Evolutionary conservation across 2,888 invertebrate species (phyloP).

Genomic region (Dasypolia templi): DNA sequence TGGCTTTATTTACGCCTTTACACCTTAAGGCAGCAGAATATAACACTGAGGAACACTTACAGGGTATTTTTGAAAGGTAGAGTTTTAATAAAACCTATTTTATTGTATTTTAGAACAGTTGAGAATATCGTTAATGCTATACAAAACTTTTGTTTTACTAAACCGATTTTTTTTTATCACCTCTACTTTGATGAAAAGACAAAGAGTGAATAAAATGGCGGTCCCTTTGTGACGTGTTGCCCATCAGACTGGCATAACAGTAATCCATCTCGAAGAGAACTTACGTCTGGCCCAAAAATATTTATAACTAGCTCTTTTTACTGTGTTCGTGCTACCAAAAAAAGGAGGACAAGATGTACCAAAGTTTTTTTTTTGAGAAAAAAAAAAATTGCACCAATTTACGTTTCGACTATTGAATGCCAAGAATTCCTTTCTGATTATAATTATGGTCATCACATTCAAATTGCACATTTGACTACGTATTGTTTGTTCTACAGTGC

Average conservation of each 20-base stretch:
- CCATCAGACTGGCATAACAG: not conserved
- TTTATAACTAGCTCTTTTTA: not conserved
- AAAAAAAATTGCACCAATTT: too few species aligned
- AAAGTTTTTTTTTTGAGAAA: too few species aligned
- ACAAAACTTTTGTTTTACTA: not conserved
- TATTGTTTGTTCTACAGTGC: not conserved
- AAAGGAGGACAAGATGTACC: too few species aligned
- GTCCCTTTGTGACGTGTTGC: too few species aligned
- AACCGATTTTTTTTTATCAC: not conserved
- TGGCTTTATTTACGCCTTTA: conserved; percentile 58
- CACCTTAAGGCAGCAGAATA: conserved; percentile 25
- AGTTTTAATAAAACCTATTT: not conserved
- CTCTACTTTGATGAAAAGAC: not conserved
- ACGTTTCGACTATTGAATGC: not conserved
- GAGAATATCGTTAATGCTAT: not conserved
- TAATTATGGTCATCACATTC: not conserved
- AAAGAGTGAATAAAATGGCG: conserved; percentile 11
- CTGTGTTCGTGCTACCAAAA: not conserved
- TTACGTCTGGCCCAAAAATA: not conserved
- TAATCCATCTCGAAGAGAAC: conserved; percentile 1
- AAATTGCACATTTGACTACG: not conserved
- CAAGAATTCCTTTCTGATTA: not conserved
- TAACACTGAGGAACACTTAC: conserved; percentile 13
- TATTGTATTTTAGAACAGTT: not conserved
- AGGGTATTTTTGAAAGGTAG: not conserved